Evolutionary conservation across 1,140 invertebrate species (phyloP), one percentile per base, ranked within the genome.

Genomic region (Zaprionus vittiger): DNA sequence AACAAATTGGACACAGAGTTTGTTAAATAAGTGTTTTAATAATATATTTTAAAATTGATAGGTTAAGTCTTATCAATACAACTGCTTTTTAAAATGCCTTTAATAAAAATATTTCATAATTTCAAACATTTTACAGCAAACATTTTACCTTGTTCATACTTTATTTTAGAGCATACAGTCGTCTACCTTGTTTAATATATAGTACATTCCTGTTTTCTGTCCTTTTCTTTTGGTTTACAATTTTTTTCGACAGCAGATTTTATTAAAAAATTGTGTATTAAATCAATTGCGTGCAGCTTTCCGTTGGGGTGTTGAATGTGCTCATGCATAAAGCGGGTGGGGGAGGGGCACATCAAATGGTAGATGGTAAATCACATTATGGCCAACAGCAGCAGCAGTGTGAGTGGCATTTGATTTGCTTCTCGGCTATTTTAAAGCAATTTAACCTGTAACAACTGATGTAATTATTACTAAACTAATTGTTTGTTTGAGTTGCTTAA

Each of bases 261-360:
- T 89, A 89, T 89, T 89, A 89, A 89, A 89, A 89, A 89, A 89
- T 89, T 89, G 77, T 81, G 89, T 89, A 89, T 89, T 89, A 89
- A 89, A 89, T 89, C 84, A 89, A 89, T 89, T 89, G 84, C 84
- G 78, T 89, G 75, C 75, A 89, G 85, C 83, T 83, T 89, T 87
- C 73, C 62, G 70, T 55, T 37, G 66, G 83, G 78, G 81, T 81
- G 84, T 84, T 71, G 69, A 74, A 84, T 89, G 84, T 89, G 81
- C 68, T 81, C 81, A 90, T 71, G 84, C 81, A 90, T 79, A 84
- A 85, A 75, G 78, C 28, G 56, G 37, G 20, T 71, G 63, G 44
- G 55, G 49, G 28, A 55, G 44, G 52, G 14, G 47, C 55, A 72
- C 62, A 61, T 61, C 34, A 76, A 72, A 65, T 59, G 67, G 31